Conservation (phyloP, 1,140 invertebrate genomes). For the Phenacoccus solenopsis region DNA sequence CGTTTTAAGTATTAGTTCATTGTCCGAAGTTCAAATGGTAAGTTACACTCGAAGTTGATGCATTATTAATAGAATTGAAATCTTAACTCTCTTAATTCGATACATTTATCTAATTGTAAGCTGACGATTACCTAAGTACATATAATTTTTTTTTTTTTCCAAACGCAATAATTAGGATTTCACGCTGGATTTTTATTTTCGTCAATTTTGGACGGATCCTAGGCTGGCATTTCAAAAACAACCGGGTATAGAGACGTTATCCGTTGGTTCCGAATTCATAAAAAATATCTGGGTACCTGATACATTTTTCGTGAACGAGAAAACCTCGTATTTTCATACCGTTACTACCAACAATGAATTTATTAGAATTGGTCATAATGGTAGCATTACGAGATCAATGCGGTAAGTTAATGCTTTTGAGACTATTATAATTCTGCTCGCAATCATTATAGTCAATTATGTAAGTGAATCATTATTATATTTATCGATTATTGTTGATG, state of each 20-base stretch:
- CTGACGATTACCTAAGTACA: background rate
- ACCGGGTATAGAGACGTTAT: constrained; percentile 73
- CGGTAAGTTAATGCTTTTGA: no score
- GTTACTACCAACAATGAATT: constrained; percentile 95
- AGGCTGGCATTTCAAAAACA: constrained; percentile 77
- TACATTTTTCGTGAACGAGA: constrained; percentile 97
- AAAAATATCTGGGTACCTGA: constrained; percentile 97
- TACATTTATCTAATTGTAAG: no score
- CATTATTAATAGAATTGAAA: no score
- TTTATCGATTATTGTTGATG: no score
- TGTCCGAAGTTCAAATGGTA: constrained; percentile 97
- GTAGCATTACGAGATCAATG: constrained; percentile 87
- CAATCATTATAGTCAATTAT: no score
- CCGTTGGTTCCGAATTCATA: constrained; percentile 86
- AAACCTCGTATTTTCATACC: constrained; percentile 95
- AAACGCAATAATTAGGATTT: constrained; percentile 80
- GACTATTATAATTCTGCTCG: no score
- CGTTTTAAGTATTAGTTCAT: constrained; percentile 94
- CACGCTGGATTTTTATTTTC: constrained; percentile 96
- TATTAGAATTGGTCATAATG: constrained; percentile 86
- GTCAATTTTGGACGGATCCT: constrained; percentile 94
- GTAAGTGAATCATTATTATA: no score
- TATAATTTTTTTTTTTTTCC: constrained; percentile 23
- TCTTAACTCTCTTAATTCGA: no score
- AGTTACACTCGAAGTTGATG: no score